Evolutionary conservation across 2,888 invertebrate genomes (phyloP).

Genomic region (Gastrophysa polygoni): DNA sequence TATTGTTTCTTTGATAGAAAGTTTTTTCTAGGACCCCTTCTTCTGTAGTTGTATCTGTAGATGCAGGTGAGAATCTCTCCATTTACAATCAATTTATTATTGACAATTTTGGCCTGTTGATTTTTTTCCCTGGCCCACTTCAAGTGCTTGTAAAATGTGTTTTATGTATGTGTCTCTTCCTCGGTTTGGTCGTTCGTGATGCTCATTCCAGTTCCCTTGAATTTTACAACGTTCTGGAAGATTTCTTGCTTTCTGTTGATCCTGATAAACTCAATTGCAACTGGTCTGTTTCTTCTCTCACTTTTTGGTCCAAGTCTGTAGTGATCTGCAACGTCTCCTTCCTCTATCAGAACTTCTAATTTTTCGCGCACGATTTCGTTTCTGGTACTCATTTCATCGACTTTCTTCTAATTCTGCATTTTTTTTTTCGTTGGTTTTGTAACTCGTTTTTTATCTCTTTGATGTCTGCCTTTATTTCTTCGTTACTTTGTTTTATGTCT

Average conservation of each 20-base stretch:
- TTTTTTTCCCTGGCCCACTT: neutral
- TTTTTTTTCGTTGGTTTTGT: slow-evolving; percentile 1
- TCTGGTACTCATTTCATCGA: neutral
- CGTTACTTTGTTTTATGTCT: slow-evolving; percentile 4
- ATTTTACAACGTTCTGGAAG: slow-evolving; percentile 3
- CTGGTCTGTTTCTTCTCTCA: neutral
- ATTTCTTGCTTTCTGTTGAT: slow-evolving; percentile 2
- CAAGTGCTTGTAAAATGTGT: neutral
- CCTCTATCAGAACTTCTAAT: slow-evolving; percentile 1
- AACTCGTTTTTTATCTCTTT: slow-evolving; percentile 10
- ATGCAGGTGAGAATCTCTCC: neutral
- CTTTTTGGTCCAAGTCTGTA: slow-evolving; percentile 4
- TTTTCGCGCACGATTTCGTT: slow-evolving; percentile 1
- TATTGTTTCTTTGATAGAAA: slow-evolving; percentile 1
- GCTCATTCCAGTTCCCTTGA: slow-evolving; percentile 10
- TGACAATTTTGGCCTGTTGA: neutral
- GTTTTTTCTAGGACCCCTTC: neutral
- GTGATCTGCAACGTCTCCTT: slow-evolving; percentile 3
- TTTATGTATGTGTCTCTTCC: neutral
- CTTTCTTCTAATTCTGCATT: no score
- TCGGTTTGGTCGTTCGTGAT: slow-evolving; percentile 9
- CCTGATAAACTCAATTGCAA: slow-evolving; percentile 4
- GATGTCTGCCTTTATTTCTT: slow-evolving; percentile 4
- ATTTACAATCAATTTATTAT: neutral
- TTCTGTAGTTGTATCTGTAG: slow-evolving; percentile 2